Percentiles rank a stretch among this genome's conserved stretches.
These are phyloP conservation scores for Entomobrya multifasciata DNA, from an alignment of 2,888 invertebrate genomes.

Conservation along the genomic window DNA sequence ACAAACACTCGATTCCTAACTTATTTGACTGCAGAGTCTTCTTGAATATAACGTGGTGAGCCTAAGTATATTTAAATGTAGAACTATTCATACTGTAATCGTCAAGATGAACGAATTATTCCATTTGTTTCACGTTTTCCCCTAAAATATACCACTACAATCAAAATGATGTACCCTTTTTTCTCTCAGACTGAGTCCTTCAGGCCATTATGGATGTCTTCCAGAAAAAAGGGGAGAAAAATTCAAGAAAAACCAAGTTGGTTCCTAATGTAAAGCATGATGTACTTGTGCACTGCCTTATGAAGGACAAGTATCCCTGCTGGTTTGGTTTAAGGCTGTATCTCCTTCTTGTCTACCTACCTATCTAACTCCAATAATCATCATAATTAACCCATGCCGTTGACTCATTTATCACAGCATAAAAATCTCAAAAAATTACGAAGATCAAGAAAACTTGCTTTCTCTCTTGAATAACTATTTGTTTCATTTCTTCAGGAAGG, in stretches of 20 bases:
- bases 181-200: slow-evolving; percentile 5
- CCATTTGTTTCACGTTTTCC: slow-evolving; percentile 65
- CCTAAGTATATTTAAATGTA: too few species aligned
- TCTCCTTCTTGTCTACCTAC: not conserved
- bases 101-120: slow-evolving; percentile 58
- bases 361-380: slow-evolving; percentile 48
- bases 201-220: slow-evolving; percentile 61
- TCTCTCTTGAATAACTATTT: not conserved
- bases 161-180: slow-evolving; percentile 7
- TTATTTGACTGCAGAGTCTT: too few species aligned
- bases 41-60: too few species aligned
- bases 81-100: too few species aligned
- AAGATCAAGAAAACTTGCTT: not conserved
- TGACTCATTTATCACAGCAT: slow-evolving; percentile 69
- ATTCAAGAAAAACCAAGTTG: slow-evolving; percentile 10
- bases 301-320: slow-evolving; percentile 52
- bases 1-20: too few species aligned
- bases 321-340: slow-evolving; percentile 60
- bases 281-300: too few species aligned
- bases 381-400: slow-evolving; percentile 67
- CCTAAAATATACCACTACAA: not conserved
- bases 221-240: slow-evolving; percentile 30
- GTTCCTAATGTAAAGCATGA: not conserved
- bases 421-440: slow-evolving; percentile 24
- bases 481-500: slow-evolving; percentile 27